phyloP scores from a whole-genome alignment of 2,797 vertebrate genomes.

The Neostethus bicornis region DNA sequence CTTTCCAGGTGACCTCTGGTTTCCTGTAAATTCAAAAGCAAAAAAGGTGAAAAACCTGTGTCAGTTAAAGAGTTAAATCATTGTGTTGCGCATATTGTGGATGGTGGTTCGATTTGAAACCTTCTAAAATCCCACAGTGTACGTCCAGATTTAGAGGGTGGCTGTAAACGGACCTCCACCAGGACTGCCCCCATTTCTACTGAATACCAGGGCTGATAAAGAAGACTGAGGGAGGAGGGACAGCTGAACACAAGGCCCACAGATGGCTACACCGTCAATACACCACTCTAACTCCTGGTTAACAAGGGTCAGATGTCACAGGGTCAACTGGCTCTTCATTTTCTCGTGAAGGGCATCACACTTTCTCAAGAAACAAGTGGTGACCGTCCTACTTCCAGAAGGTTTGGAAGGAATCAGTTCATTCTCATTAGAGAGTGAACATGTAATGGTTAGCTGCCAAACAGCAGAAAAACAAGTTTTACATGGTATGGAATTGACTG shows the following conservation, averaged over 20 bases:
- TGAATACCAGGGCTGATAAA: constrained; percentile 55
- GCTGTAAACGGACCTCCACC: constrained; percentile 15
- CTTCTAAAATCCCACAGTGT: too few relatives aligned
- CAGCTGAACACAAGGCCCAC: constrained; percentile 60
- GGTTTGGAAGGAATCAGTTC: constrained; percentile 45
- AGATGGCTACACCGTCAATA: constrained; percentile 79
- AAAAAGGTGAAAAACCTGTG: too few relatives aligned
- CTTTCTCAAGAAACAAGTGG: constrained; percentile 55
- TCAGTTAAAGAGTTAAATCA: too few relatives aligned
- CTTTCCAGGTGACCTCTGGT: too few relatives aligned
- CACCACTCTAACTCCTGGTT: constrained; percentile 61
- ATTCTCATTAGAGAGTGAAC: too few relatives aligned
- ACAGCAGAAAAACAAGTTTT: too few relatives aligned
- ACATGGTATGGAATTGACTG: too few relatives aligned
- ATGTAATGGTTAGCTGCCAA: too few relatives aligned
- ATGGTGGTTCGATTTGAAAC: too few relatives aligned
- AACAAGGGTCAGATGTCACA: constrained; percentile 71
- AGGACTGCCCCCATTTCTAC: constrained; percentile 51
- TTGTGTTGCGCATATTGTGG: too few relatives aligned
- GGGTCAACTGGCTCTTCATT: constrained; percentile 66
- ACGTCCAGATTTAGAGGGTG: too few relatives aligned
- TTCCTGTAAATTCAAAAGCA: too few relatives aligned
- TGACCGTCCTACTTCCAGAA: constrained; percentile 46
- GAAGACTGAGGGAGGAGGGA: constrained; percentile 55
- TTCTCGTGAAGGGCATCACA: constrained; percentile 66